Evolutionary conservation across 2,888 invertebrate species (phyloP), one percentile per base, ranked within the genome.

Genomic region (Pseudoips prasinana): DNA sequence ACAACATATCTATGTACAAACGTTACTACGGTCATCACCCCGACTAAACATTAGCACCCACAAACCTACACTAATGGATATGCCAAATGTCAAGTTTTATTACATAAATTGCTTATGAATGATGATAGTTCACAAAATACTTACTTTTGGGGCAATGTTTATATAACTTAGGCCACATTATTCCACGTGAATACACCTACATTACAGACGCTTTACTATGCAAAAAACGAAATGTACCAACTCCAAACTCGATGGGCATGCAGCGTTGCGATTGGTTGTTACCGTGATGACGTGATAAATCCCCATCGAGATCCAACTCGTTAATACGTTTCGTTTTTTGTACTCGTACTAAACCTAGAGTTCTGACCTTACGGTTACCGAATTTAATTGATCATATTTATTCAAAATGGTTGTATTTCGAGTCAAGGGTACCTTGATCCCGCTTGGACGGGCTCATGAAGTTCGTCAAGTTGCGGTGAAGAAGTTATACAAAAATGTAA

Each of bases 11-110:
- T 54, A 62, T 54, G 64, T 78, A 78, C 77, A 79, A 52, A 58
- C 61, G 50, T 69, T 61, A 47, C 42, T 49, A 48, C 59, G 42
- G 41, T 56, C 46, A 65, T 64, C 58, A 54, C 62, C 59, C 55
- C 56, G 57, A 65, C 59, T 64, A 58, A 59, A 38, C 61, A 35
- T 70, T 80, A 83, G 83, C 84, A 84, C 84, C 84, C 80, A 68
- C 71, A 55, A 66, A 62, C 58, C 63, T 72, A 72, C 66, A 71
- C 65, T 73, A 74, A 71, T 65, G 62, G 71, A 79, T 79, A 80
- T 76, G 77, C 72, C 58, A 59, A 69, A 67, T 39, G 49, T 64
- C 51, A 63, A 61, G n/a, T 5, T 55, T 51, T 52, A 48, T 39
- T 45, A 49, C 35, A 55, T 30, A 40, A 43, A 65, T 61, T 61